Base-by-base conservation (phyloP, 2,888 invertebrate species). In the Phasia obesa region DNA sequence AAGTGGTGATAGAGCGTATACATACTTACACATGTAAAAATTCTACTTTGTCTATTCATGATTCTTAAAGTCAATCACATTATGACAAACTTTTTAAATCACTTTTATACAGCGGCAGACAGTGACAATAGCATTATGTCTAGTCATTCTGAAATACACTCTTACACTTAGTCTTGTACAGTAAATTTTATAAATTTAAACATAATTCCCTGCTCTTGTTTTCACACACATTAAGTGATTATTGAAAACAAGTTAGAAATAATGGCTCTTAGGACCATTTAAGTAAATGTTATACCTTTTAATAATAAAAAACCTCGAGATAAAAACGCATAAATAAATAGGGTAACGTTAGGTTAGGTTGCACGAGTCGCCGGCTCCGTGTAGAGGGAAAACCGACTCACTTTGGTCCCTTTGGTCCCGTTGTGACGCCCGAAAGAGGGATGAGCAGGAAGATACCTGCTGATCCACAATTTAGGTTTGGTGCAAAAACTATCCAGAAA, bases 231-330 rank as follows among this genome's bases (percentile, higher is more conserved):
- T 38, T 21, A 19, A n/a, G 44, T 67, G 25, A 11, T 23, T 19
- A 31, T 9, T 21, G 15, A 51, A 51, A 2, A 25, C 2, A n/a
- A 13, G 17, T 0, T 17, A 17, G 57, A 53, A 60, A 53, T 23
- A 55, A 42, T 55, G 53, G 19, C 78, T 71, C 78, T 65, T 23
- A 65, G 59, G 78, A 71, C 64, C 64, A 78, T 65, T 78, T 71
- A 65, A 53, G 51, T 78, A 71, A 71, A 71, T 71, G 55, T 62
- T 38, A 71, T 38, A 78, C 57, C 38, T 35, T 57, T 71, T 71
- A 71, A 67, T 47, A 31, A 57, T 25, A 23, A 19, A 59, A 60
- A 42, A n/a, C n/a, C n/a, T n/a, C n/a, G n/a, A n/a, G n/a, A n/a
- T n/a, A n/a, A n/a, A n/a, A n/a, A n/a, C n/a, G n/a, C n/a, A n/a